These are phyloP conservation scores for Misgurnus mizolepis DNA, from an alignment of 2,113 vertebrate genomes.

Conservation along the genomic window DNA sequence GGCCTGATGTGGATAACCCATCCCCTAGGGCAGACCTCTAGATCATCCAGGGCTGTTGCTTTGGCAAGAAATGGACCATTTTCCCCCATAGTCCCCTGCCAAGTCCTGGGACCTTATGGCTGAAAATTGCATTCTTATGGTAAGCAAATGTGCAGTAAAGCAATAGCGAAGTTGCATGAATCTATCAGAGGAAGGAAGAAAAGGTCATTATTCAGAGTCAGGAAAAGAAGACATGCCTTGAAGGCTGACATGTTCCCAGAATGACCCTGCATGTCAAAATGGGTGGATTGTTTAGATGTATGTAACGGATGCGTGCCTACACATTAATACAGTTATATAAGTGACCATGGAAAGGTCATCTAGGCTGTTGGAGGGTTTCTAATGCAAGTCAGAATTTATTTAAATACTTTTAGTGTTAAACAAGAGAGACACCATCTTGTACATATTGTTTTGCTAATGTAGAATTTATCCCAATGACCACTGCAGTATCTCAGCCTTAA, in stretches of 20 bases:
- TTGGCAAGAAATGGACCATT: slow-evolving; percentile 72
- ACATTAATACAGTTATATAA: slow-evolving; percentile 35
- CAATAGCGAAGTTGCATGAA: slow-evolving; percentile 68
- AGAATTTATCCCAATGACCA: not conserved
- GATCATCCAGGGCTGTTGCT: slow-evolving; percentile 72
- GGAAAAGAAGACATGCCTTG: slow-evolving; percentile 55
- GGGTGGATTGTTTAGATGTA: slow-evolving; percentile 18
- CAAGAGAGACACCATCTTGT: slow-evolving; percentile 3
- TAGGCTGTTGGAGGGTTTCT: not conserved
- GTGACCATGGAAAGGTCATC: not conserved
- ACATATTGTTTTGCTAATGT: not conserved
- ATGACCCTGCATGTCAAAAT: slow-evolving; percentile 34
- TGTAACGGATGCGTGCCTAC: slow-evolving; percentile 35
- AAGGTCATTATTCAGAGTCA: slow-evolving; percentile 62
- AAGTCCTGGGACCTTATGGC: slow-evolving; percentile 74
- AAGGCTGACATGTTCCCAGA: slow-evolving; percentile 35
- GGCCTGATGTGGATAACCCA: slow-evolving; percentile 72
- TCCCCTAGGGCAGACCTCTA: slow-evolving; percentile 72
- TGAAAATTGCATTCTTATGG: slow-evolving; percentile 79
- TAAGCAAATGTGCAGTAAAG: slow-evolving; percentile 74
- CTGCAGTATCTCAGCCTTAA: not conserved
- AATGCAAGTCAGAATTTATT: not conserved
- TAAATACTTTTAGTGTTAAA: not conserved
- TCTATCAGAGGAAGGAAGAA: slow-evolving; percentile 61
- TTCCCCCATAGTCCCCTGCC: slow-evolving; percentile 59